Evolutionary conservation across 2,888 invertebrate genomes (phyloP), one percentile per base, ranked within the genome.

Genomic region (Metalampra italica): DNA sequence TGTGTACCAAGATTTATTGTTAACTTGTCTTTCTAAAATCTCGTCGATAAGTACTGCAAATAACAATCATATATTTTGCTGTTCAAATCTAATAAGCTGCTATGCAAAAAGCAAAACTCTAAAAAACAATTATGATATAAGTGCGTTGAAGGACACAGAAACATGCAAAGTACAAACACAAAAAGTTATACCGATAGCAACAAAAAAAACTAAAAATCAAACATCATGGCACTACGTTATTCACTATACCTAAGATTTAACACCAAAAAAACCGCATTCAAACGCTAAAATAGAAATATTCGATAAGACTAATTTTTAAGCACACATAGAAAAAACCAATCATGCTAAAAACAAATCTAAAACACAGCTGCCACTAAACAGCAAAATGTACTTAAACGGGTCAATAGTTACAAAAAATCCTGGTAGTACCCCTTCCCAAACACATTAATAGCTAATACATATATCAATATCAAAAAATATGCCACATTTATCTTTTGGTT

Each of bases 81-180:
- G 85, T 82, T 79, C 66, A 67, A 66, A 9, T 41, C 66, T 68
- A 63, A 60, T n/a, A 75, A 77, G 82, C 81, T 64, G 11, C 45
- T 7, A 46, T 69, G 55, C 64, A 74, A 72, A 67, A 66, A 83
- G 82, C 81, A 60, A 68, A 72, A 68, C 49, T 48, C 36, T 51
- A 52, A 68, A 66, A 68, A 68, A 73, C 70, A 65, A 72, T 72
- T 86, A 87, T 86, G 85, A 86, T 81, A 79, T 86, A 71, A 75
- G 85, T 88, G 88, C 85, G 80, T 72, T 75, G 80, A 82, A 87
- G 85, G 85, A 84, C 85, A 83, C 54, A 77, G 78, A 78, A 73
- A 59, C 86, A 83, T 86, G 82, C 87, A 62, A n/a, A 45, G 74
- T 65, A 71, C 66, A 56, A 53, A 50, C 14, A 54, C 39, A 39